Evolutionary conservation across 2,888 invertebrate genomes (phyloP).

Genomic region (Petrolisthes manimaculis): DNA sequence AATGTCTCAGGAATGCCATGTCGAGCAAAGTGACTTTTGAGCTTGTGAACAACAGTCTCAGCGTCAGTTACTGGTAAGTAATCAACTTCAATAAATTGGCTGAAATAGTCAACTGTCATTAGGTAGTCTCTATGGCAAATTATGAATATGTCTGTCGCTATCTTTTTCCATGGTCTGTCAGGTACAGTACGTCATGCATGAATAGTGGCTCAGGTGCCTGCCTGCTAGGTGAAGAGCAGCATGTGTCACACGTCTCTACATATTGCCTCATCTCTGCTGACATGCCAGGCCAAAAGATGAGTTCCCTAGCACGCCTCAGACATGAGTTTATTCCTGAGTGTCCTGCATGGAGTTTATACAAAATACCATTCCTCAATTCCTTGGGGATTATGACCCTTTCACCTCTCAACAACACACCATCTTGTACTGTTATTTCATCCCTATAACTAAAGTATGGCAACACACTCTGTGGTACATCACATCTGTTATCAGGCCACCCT

Average conservation of each 20-base stretch:
- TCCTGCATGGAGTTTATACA: slow-evolving; percentile 10
- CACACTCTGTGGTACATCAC: neutral
- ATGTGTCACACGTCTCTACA: too few relatives aligned
- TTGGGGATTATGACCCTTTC: neutral
- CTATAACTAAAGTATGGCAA: slow-evolving; percentile 3
- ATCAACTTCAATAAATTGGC: slow-evolving; percentile 10
- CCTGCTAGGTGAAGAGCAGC: too few relatives aligned
- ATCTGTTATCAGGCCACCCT: slow-evolving; percentile 14
- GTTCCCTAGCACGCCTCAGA: neutral
- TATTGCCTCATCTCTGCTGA: too few relatives aligned
- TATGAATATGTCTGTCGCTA: slow-evolving; percentile 4
- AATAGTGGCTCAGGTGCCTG: too few relatives aligned
- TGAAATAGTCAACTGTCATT: slow-evolving; percentile 14
- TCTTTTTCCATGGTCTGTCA: slow-evolving; percentile 20
- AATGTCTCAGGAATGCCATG: too few relatives aligned
- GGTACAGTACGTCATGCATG: too few relatives aligned
- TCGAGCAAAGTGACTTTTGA: slow-evolving; percentile 7
- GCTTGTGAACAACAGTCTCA: slow-evolving; percentile 2
- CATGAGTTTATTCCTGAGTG: slow-evolving; percentile 22
- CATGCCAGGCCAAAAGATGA: slow-evolving; percentile 34
- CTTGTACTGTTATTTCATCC: too few relatives aligned
- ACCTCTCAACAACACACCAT: neutral
- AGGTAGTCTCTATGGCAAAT: neutral
- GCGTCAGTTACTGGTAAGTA: slow-evolving; percentile 8
- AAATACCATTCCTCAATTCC: neutral